Evolutionary conservation across 2,113 vertebrate species (phyloP).

Genomic region (Toxostoma redivivum): DNA sequence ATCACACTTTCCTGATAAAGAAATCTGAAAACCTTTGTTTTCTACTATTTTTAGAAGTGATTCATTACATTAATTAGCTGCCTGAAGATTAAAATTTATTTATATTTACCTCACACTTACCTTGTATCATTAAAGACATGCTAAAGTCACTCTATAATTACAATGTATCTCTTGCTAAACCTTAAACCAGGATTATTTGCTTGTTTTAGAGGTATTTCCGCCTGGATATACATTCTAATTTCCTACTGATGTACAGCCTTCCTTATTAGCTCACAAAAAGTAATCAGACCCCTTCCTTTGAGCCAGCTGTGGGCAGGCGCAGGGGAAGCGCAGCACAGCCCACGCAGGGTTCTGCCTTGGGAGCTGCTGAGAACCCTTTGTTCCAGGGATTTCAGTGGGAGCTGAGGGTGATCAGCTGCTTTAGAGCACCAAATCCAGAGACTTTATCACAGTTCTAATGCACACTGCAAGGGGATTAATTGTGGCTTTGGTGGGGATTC

Average conservation of each 20-base stretch:
- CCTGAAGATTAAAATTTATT: constrained; percentile 58
- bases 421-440: not conserved
- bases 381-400: not conserved
- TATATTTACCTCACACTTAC: constrained; percentile 43
- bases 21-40: constrained; percentile 41
- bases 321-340: not conserved
- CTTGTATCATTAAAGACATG: constrained; percentile 41
- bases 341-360: not conserved
- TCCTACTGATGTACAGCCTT: constrained; percentile 37
- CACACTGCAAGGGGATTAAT: not conserved
- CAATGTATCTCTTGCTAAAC: constrained; percentile 47
- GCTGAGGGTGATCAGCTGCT: not conserved
- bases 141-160: constrained; percentile 53
- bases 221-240: constrained; percentile 48
- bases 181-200: constrained; percentile 51
- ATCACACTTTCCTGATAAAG: not conserved
- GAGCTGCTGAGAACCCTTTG: not conserved
- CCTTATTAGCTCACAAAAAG: constrained; percentile 18
- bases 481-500: constrained; percentile 14
- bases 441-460: not conserved
- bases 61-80: constrained; percentile 64
- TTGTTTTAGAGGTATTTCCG: constrained; percentile 30
- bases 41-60: constrained; percentile 59
- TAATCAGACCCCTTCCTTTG: not conserved
- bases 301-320: not conserved